Percentiles rank a stretch among this genome's conserved stretches.
phyloP scores from a whole-genome alignment of 2,888 invertebrate genomes.

The Catocala fraxini region DNA sequence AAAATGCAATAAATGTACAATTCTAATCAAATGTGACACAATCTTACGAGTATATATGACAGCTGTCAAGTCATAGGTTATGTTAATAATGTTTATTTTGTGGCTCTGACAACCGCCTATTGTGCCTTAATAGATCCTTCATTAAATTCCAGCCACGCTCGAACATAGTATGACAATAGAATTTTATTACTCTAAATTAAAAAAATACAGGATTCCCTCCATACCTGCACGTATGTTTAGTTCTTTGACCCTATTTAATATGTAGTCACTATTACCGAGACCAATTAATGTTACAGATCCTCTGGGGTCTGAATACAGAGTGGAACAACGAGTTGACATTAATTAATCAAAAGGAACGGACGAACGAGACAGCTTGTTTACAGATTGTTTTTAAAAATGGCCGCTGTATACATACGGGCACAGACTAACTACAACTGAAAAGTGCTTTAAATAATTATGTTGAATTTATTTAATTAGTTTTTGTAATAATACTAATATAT shows the following conservation, averaged over 20 bases:
- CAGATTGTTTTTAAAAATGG: neutral
- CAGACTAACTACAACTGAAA: no score
- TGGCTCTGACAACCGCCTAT: conserved; percentile 13
- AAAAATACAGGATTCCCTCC: conserved; percentile 59
- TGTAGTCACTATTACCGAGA: conserved; percentile 67
- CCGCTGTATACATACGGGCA: no score
- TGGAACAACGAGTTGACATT: conserved; percentile 49
- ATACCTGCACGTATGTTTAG: conserved; percentile 69
- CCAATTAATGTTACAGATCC: conserved; percentile 74
- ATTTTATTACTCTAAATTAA: conserved; percentile 51
- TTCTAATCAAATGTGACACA: conserved; percentile 4
- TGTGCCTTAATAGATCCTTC: conserved; percentile 26
- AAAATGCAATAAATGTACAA: no score
- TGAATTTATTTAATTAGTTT: no score
- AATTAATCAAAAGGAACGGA: conserved; percentile 51
- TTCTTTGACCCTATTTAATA: conserved; percentile 79
- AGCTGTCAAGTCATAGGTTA: no score
- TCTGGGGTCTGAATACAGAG: conserved; percentile 73
- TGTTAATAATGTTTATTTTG: conserved; percentile 15
- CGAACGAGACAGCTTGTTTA: neutral
- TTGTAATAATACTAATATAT: no score
- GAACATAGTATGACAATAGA: conserved; percentile 44
- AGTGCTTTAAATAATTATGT: no score
- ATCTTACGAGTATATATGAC: no score
- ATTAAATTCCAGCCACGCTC: conserved; percentile 57